Percentiles rank a stretch among this genome's conserved stretches.
These are phyloP conservation scores for Coendou prehensilis DNA, from an alignment of 2,797 vertebrate genomes.

Conservation along the genomic window DNA sequence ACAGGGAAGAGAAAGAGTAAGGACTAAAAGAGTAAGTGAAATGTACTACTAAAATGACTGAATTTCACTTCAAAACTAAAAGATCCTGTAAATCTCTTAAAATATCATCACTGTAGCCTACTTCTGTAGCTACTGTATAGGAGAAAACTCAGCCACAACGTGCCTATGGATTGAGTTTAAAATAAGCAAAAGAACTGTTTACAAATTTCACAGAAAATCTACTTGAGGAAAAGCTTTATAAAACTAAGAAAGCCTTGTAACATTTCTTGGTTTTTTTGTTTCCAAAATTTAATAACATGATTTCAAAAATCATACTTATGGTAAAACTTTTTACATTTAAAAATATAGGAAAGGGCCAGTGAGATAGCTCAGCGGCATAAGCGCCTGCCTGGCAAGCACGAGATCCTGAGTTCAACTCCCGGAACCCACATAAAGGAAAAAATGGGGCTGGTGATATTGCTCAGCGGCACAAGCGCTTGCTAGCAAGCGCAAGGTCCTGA, in stretches of 20 bases:
- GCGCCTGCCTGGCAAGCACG: too few relatives aligned
- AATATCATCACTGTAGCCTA: neutral
- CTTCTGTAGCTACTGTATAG: neutral
- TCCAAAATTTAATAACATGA: conserved; percentile 3
- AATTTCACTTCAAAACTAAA: conserved; percentile 28
- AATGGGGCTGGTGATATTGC: too few relatives aligned
- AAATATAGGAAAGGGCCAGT: neutral
- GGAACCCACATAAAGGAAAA: too few relatives aligned
- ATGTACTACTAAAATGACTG: neutral
- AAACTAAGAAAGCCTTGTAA: neutral
- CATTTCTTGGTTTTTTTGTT: neutral
- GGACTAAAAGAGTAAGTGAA: neutral
- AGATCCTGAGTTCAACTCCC: too few relatives aligned
- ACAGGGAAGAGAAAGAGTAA: neutral
- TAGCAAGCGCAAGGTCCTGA: too few relatives aligned
- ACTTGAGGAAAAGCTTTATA: neutral
- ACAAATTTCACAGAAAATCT: conserved; percentile 30
- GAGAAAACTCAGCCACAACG: neutral
- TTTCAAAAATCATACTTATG: conserved; percentile 27
- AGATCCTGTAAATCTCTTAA: neutral
- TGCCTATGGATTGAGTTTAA: neutral
- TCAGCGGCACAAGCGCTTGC: too few relatives aligned
- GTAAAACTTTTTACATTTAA: conserved; percentile 32
- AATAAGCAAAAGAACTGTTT: neutral
- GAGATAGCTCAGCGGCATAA: too few relatives aligned